Evolutionary conservation across 1,140 invertebrate genomes (phyloP).

Genomic region (Trichonephila clavata): DNA sequence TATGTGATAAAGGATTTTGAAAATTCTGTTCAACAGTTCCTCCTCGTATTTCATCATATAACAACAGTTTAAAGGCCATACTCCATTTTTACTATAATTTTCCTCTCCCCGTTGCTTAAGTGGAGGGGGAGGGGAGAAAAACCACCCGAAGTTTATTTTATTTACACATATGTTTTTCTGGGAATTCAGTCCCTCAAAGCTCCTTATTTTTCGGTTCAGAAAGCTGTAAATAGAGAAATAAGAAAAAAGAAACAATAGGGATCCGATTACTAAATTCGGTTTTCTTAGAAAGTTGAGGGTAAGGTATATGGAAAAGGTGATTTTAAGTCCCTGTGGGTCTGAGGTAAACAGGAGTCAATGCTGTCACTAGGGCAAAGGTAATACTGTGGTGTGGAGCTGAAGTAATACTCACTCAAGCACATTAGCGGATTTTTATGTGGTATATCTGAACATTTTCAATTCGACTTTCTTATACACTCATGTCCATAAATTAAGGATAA

Average conservation of each 20-base stretch:
- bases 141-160: constrained; percentile 43
- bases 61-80: too few species aligned
- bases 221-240: constrained; percentile 60
- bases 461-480: too few species aligned
- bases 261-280: constrained; percentile 40
- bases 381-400: too few species aligned
- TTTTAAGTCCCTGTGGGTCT: constrained; percentile 45
- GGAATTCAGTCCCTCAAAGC: constrained; percentile 30
- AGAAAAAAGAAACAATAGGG: constrained; percentile 5
- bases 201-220: constrained; percentile 64
- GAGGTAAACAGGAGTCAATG: constrained; percentile 35
- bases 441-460: not conserved
- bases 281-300: not conserved
- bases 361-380: not conserved
- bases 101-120: constrained; percentile 7
- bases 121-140: not conserved
- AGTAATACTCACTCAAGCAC: not conserved
- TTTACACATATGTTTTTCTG: constrained; percentile 54
- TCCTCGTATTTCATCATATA: too few species aligned
- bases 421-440: constrained; percentile 34
- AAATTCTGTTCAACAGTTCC: too few species aligned
- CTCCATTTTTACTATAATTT: not conserved
- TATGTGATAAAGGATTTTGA: too few species aligned
- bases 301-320: not conserved
- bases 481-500: too few species aligned